A percentile compares a stretch with the other conserved stretches of the same genome.
Evolutionary conservation across 2,113 vertebrate genomes (phyloP).

Genomic region (Microcebus griseorufus): DNA sequence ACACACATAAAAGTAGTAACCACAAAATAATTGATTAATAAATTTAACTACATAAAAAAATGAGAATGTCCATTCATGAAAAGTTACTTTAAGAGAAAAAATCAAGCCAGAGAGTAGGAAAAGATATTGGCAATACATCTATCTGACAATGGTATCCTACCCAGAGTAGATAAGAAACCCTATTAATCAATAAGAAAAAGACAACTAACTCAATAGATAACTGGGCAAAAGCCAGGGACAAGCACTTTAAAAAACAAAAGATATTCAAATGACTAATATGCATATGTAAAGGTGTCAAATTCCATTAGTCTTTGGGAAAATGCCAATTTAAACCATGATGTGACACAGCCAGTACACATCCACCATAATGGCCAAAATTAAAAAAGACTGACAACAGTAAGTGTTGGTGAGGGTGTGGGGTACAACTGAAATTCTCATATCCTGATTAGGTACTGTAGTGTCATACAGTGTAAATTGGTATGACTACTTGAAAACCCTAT

Average conservation of each 20-base stretch:
- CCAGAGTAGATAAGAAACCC: not conserved
- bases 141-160: not conserved
- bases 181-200: not conserved
- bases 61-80: not conserved
- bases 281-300: not conserved
- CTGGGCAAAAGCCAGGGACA: not conserved
- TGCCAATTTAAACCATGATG: not conserved
- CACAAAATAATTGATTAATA: not conserved
- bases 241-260: not conserved
- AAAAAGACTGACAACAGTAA: not conserved
- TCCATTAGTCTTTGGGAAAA: not conserved
- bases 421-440: not conserved
- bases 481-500: not conserved
- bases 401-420: not conserved
- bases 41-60: not conserved
- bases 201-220: not conserved
- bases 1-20: not conserved
- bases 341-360: not conserved
- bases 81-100: not conserved
- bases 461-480: not conserved
- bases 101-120: not conserved
- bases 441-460: not conserved
- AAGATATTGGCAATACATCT: not conserved
- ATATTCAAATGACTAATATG: not conserved
- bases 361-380: not conserved